phyloP scores from a whole-genome alignment of 1,140 invertebrate species.

The Globodera rostochiensis region DNA sequence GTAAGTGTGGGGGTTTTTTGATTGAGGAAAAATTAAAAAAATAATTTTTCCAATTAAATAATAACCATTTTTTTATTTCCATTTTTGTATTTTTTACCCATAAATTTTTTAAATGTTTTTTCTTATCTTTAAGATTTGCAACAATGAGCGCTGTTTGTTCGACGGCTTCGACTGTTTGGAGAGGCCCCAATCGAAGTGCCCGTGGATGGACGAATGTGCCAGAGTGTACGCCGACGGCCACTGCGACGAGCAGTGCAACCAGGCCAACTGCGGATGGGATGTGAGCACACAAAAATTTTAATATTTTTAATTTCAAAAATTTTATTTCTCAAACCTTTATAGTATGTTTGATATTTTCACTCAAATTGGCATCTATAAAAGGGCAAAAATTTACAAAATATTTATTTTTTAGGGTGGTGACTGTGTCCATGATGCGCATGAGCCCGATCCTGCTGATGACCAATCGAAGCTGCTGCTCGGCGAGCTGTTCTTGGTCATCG shows the following conservation, averaged over 20 bases:
- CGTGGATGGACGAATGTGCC: conserved; percentile 40
- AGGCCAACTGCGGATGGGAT: conserved; percentile 53
- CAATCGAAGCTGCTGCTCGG: conserved; percentile 9
- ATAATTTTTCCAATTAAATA: no score
- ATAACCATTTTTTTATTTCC: no score
- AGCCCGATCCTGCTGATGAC: conserved; percentile 8
- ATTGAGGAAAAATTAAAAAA: no score
- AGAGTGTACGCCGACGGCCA: conserved; percentile 46
- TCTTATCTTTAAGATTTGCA: no score
- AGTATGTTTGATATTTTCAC: no score
- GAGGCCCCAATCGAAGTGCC: conserved; percentile 33
- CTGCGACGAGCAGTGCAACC: conserved; percentile 57
- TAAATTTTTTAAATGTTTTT: no score
- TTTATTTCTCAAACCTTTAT: no score
- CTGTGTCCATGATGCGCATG: conserved; percentile 19
- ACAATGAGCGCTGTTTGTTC: conserved; percentile 86
- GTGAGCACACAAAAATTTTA: conserved; percentile 12
- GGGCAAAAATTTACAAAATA: no score
- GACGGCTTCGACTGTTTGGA: conserved; percentile 83
- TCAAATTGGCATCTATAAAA: no score
- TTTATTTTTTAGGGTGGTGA: conserved; percentile 14
- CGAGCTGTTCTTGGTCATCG: conserved; percentile 19
- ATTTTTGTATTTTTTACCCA: no score
- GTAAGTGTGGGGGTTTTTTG: conserved; percentile 67
- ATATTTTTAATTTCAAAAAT: no score